Evolutionary conservation across 2,888 invertebrate species (phyloP).

Genomic region (Leuctra nigra): DNA sequence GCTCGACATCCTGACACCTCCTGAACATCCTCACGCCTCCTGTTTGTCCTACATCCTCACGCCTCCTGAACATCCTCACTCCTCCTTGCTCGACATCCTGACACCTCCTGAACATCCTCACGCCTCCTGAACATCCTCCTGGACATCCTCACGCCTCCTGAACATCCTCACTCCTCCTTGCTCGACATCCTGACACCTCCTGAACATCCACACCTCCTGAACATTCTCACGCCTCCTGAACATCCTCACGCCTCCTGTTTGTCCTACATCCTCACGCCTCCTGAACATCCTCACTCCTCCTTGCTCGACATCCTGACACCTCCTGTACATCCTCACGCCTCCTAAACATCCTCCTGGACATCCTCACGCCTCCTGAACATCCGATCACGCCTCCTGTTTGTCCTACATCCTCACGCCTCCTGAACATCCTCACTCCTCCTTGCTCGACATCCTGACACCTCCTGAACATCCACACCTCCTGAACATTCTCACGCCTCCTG

Average conservation of each 20-base stretch:
- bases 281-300: not conserved
- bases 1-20: not conserved
- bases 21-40: too few relatives aligned
- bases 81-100: not conserved
- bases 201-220: too few relatives aligned
- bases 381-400: slow-evolving; percentile 1
- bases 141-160: too few relatives aligned
- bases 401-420: not conserved
- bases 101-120: not conserved
- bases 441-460: not conserved
- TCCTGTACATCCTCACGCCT: too few relatives aligned
- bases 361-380: not conserved
- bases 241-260: not conserved
- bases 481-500: not conserved
- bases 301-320: not conserved
- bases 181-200: not conserved
- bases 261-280: too few relatives aligned
- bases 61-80: slow-evolving; percentile 17
- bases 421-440: not conserved
- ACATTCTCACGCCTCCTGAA: not conserved
- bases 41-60: slow-evolving; percentile 2
- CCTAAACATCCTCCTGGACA: not conserved
- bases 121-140: not conserved
- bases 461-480: not conserved
- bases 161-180: not conserved